phyloP scores from a whole-genome alignment of 2,113 vertebrate genomes.

The Amphilophus citrinellus region DNA sequence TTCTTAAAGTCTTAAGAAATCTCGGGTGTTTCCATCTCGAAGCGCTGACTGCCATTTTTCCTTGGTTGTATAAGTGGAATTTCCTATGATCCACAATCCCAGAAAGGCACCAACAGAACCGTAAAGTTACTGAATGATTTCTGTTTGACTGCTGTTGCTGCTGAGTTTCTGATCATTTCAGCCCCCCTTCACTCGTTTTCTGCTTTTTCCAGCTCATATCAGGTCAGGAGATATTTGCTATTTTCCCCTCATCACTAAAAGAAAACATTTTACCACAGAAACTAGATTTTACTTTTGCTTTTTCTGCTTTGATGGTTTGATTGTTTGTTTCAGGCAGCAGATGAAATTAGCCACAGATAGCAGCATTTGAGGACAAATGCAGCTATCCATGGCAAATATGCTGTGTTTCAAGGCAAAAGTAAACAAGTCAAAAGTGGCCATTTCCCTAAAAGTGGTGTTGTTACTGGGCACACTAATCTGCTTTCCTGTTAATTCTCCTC shows the following conservation, averaged over 20 bases:
- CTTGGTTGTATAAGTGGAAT: slow-evolving; percentile 2
- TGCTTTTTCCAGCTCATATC: background rate
- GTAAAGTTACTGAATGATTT: background rate
- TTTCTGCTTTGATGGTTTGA: background rate
- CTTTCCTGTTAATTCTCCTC: background rate
- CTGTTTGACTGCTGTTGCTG: background rate
- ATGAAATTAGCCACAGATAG: background rate
- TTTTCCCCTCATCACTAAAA: background rate
- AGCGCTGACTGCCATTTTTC: background rate
- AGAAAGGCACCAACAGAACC: background rate
- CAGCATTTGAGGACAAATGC: background rate
- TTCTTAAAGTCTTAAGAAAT: background rate
- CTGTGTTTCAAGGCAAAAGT: background rate
- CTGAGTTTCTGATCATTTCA: background rate
- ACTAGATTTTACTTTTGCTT: background rate
- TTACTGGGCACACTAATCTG: background rate
- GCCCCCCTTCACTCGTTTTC: background rate
- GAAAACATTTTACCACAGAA: background rate
- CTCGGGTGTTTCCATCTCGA: background rate
- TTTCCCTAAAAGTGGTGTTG: background rate
- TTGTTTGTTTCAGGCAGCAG: background rate
- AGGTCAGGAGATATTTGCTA: background rate
- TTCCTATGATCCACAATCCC: background rate
- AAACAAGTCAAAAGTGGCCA: background rate
- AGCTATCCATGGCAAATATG: background rate